These are phyloP conservation scores for Halichondria panicea DNA, from an alignment of 37 sponge, comb jelly and placozoan genomes.

Conservation along the genomic window DNA sequence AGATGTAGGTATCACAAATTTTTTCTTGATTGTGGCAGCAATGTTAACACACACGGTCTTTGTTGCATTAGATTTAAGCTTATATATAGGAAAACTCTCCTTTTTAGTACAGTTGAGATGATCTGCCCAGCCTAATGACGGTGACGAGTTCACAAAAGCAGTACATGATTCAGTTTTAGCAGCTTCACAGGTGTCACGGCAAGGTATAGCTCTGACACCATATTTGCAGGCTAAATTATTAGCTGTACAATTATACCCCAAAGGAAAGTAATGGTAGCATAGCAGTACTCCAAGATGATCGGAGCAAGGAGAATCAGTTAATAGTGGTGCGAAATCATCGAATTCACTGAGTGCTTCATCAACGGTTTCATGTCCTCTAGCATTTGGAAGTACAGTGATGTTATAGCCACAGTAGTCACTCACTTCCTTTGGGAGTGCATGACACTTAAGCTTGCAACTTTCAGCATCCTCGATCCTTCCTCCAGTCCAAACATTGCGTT, in stretches of 20 bases:
- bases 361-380: neutral
- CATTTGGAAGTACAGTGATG: neutral
- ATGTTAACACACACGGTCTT: no score
- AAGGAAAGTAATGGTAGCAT: slow-evolving; percentile 44
- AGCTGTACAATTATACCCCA: neutral
- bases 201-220: no score
- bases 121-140: neutral
- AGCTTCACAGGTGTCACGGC: slow-evolving; percentile 16
- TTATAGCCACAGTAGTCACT: neutral
- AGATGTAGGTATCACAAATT: no score
- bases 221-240: neutral
- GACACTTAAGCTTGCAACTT: neutral
- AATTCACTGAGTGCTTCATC: neutral
- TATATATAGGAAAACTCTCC: no score
- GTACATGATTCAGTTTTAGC: neutral
- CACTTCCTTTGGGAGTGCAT: neutral
- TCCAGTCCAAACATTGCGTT: no score
- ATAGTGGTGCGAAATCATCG: neutral
- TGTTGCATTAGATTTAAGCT: no score
- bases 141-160: neutral
- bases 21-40: no score
- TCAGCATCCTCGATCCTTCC: no score
- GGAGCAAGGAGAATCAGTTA: slow-evolving; percentile 9
- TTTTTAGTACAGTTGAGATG: slow-evolving; percentile 6
- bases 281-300: slow-evolving; percentile 5